Percentiles rank a stretch among this genome's conserved stretches.
These are phyloP conservation scores for Platysternon megacephalum DNA, from an alignment of 2,113 vertebrate species.

Conservation along the genomic window DNA sequence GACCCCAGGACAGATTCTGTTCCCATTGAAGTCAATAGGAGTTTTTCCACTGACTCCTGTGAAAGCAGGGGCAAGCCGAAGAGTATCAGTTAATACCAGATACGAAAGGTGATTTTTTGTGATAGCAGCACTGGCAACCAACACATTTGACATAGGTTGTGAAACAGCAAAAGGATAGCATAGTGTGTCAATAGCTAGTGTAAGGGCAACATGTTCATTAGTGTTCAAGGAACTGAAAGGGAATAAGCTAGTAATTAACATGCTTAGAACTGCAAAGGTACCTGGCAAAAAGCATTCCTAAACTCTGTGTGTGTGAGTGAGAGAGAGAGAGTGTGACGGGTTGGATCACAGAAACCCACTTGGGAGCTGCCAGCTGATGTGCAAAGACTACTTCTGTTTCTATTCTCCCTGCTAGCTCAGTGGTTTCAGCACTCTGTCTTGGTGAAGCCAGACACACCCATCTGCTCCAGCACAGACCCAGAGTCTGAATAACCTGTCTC, in stretches of 20 bases:
- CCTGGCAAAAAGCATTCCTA: background rate
- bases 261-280: background rate
- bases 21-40: background rate
- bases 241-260: background rate
- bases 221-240: background rate
- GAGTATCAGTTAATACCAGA: background rate
- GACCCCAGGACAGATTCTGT: background rate
- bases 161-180: background rate
- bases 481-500: no score
- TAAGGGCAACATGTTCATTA: background rate
- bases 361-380: no score
- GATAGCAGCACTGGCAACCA: background rate
- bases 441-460: no score
- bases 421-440: no score
- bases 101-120: background rate
- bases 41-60: background rate
- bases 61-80: background rate
- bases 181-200: background rate
- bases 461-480: no score
- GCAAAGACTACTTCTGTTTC: no score
- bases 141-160: background rate
- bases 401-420: no score
- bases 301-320: background rate
- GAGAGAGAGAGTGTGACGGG: no score
- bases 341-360: no score